A percentile compares a stretch with the other conserved stretches of the same genome.
These are phyloP conservation scores for Norana najaformis DNA, from an alignment of 2,888 invertebrate genomes.

Conservation along the genomic window DNA sequence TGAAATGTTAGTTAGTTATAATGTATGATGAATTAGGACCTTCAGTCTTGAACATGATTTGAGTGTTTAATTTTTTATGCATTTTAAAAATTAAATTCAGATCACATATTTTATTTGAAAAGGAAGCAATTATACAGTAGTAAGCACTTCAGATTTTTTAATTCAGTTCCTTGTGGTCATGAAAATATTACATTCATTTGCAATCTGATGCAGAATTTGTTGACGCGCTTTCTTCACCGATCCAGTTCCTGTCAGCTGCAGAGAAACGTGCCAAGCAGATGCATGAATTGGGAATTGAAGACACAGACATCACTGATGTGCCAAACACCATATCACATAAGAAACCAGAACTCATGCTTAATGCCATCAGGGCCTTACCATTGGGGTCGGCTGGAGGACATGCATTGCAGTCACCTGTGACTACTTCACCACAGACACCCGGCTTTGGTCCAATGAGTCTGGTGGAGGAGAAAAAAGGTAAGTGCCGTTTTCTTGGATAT, in stretches of 20 bases:
- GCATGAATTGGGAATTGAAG: constrained; percentile 85
- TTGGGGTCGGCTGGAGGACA: background rate
- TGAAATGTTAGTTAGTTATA: background rate
- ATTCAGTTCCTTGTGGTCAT: background rate
- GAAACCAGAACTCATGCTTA: constrained; percentile 8
- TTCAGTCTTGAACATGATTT: background rate
- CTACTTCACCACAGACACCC: background rate
- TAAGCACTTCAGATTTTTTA: background rate
- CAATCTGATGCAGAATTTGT: constrained; percentile 73
- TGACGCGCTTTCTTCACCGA: constrained; percentile 92
- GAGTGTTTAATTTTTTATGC: background rate
- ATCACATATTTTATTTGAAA: background rate
- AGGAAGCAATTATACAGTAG: background rate
- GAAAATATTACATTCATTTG: background rate
- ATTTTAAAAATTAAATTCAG: background rate
- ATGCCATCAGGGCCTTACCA: background rate
- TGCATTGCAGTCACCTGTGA: background rate
- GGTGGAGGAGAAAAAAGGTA: background rate
- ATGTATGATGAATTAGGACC: background rate
- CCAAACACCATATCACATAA: constrained; percentile 46
- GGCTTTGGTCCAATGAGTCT: background rate
- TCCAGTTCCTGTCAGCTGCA: constrained; percentile 71
- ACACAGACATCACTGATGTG: constrained; percentile 58
- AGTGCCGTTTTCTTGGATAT: background rate
- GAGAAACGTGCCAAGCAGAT: constrained; percentile 79